These are phyloP conservation scores for Rallus limicola DNA, from an alignment of 2,113 vertebrate genomes.

Conservation along the genomic window DNA sequence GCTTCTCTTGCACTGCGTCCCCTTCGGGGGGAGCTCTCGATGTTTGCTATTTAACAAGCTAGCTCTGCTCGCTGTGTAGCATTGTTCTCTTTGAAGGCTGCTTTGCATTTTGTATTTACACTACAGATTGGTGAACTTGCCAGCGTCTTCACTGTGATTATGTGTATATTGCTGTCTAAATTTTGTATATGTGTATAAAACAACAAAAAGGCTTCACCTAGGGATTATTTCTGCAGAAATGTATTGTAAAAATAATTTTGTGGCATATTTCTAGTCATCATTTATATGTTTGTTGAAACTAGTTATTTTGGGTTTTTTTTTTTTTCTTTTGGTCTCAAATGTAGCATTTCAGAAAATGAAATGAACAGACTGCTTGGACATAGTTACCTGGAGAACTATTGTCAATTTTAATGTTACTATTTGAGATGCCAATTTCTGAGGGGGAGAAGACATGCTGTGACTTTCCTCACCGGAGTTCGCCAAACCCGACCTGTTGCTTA, in stretches of 20 bases:
- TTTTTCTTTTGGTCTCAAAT: slow-evolving; percentile 74
- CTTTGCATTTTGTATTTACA: slow-evolving; percentile 88
- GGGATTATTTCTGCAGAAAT: slow-evolving; percentile 82
- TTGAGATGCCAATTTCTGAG: slow-evolving; percentile 69
- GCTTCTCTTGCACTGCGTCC: slow-evolving; percentile 81
- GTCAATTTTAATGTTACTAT: slow-evolving; percentile 54
- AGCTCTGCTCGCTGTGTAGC: slow-evolving; percentile 81
- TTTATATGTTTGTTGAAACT: slow-evolving; percentile 61
- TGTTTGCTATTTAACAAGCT: slow-evolving; percentile 82
- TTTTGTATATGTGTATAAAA: slow-evolving; percentile 86
- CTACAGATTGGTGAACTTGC: slow-evolving; percentile 83
- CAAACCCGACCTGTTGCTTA: slow-evolving; percentile 62
- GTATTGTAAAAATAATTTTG: slow-evolving; percentile 83
- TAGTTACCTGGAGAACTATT: slow-evolving; percentile 46
- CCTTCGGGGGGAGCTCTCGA: slow-evolving; percentile 72
- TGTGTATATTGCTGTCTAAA: slow-evolving; percentile 94
- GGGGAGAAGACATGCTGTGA: slow-evolving; percentile 26
- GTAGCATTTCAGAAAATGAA: slow-evolving; percentile 74
- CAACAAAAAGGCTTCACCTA: slow-evolving; percentile 80
- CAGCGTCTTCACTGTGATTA: slow-evolving; percentile 91
- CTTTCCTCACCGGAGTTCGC: slow-evolving; percentile 55
- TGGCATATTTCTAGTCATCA: slow-evolving; percentile 78
- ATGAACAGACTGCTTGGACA: slow-evolving; percentile 12
- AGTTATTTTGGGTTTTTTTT: slow-evolving; percentile 32
- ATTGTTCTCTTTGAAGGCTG: slow-evolving; percentile 84